Evolutionary conservation across 2,113 vertebrate genomes (phyloP).

Genomic region (Pyxicephalus adspersus): DNA sequence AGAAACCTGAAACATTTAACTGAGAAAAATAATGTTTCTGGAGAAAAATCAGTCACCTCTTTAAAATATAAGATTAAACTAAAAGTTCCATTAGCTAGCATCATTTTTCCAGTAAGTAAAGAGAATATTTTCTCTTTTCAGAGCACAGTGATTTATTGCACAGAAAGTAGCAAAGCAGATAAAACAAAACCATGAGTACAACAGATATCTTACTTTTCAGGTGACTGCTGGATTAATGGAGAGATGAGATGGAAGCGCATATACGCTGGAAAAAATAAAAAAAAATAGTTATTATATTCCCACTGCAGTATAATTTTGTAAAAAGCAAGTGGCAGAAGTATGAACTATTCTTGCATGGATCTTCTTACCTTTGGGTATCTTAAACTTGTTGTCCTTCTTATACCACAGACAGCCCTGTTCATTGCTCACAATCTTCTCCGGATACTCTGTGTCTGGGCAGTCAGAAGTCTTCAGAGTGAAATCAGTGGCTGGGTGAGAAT

Average conservation of each 20-base stretch:
- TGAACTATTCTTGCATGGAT: neutral
- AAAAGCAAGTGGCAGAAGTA: too few species aligned
- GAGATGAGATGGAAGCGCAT: conserved; percentile 92
- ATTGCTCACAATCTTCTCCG: conserved; percentile 79
- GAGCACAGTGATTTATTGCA: too few species aligned
- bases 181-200: neutral
- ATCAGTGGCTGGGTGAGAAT: conserved; percentile 81
- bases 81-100: too few species aligned
- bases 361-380: conserved; percentile 92
- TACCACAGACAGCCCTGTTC: conserved; percentile 91
- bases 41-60: too few species aligned
- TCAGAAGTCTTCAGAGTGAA: conserved; percentile 89
- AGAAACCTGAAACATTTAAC: too few species aligned
- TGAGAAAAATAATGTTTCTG: too few species aligned
- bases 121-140: too few species aligned
- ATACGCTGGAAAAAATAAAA: conserved; percentile 76
- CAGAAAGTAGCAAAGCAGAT: too few species aligned
- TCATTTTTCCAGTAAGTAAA: too few species aligned
- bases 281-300: neutral
- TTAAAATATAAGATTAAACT: too few species aligned
- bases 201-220: conserved; percentile 87
- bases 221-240: conserved; percentile 87
- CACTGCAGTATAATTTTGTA: too few species aligned
- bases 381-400: conserved; percentile 96
- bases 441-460: conserved; percentile 87